Evolutionary conservation across 2,888 invertebrate species (phyloP), one percentile per base, ranked within the genome.

Genomic region (Aporophyla nigra): DNA sequence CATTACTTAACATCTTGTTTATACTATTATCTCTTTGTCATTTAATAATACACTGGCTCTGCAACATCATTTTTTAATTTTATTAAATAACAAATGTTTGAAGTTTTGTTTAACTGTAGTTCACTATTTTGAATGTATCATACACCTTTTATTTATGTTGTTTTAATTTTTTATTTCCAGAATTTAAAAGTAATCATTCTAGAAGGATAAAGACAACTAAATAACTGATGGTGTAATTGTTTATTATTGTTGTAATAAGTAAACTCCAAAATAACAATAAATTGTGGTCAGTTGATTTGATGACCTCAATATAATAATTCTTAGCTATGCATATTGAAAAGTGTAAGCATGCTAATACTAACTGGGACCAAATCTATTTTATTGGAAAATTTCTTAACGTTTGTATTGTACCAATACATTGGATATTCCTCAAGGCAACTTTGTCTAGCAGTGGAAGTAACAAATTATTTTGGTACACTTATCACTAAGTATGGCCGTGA

Each of bases 381-480:
- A 67, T 12, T 59, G 46, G 33, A 43, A 14, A 21, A 43, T 70
- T 33, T 70, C 43, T 49, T 40, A 19, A 24, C 16, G 53, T 58
- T 1, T 54, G 65, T 24, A 51, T 49, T 69, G 19, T 40, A 27
- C 21, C 59, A 62, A 68, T 5, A 40, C 10, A 54, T 54, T 49
- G 10, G 40, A 74, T 71, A 77, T 56, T 77, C 19, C 43, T 53
- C 74, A 85, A 82, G 74, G 77, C 56, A 70, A 74, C 24, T 59
- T 49, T 14, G 14, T 56, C 56, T 62, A 69, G 43, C 10, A 59
- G 33, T 86, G 78, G 83, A 86, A 77, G 83, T 69, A 61, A 74
- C 61, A 49, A 86, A 76, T 82, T 86, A 74, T 79, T 84, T 86
- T 66, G 33, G 21, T 75, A 66, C 65, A 74, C 70, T 79, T 87